phyloP scores from a whole-genome alignment of 2,888 invertebrate species.

The Epinotia demarniana region DNA sequence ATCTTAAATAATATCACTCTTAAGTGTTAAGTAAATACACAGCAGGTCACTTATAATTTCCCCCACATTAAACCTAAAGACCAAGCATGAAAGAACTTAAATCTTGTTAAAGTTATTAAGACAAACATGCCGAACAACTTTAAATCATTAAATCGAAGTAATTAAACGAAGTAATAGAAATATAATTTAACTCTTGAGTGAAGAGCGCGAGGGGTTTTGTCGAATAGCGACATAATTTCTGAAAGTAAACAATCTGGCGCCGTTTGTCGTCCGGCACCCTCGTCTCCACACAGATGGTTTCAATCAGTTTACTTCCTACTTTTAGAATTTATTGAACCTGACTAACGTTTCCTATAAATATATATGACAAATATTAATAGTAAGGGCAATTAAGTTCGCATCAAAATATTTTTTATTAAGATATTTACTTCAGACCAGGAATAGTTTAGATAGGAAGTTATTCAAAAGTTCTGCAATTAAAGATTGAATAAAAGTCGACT shows the following conservation, averaged over 20 bases:
- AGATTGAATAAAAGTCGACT: too few relatives aligned
- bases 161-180: conserved; percentile 29
- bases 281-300: conserved; percentile 55
- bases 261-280: conserved; percentile 50
- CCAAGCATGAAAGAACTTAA: not conserved
- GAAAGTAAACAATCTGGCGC: conserved; percentile 52
- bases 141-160: conserved; percentile 15
- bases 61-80: not conserved
- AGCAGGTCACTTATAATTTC: not conserved
- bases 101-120: not conserved
- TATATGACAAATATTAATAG: not conserved
- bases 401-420: too few relatives aligned
- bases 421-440: too few relatives aligned
- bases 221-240: conserved; percentile 47
- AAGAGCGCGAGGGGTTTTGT: conserved; percentile 23
- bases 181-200: conserved; percentile 11
- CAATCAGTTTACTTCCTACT: conserved; percentile 56
- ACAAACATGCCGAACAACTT: not conserved
- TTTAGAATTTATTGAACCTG: conserved; percentile 29
- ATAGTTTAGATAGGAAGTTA: too few relatives aligned
- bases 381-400: too few relatives aligned
- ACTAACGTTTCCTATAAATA: not conserved
- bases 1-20: too few relatives aligned
- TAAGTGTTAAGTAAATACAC: too few relatives aligned
- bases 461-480: too few relatives aligned